Evolutionary conservation across 2,113 vertebrate genomes (phyloP).

Genomic region (Gymnarchus niloticus): DNA sequence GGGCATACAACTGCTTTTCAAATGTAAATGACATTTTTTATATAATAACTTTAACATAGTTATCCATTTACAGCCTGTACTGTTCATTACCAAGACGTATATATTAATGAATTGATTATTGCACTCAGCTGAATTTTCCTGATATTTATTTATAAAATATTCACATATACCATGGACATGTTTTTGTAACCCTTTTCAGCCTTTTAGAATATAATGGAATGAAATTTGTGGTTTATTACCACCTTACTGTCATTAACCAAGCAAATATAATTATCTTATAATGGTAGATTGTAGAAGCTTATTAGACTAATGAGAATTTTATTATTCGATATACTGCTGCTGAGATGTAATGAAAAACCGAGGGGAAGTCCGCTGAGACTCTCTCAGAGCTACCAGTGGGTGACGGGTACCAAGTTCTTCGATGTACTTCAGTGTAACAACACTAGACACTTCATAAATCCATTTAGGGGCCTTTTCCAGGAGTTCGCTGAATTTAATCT

Average conservation of each 20-base stretch:
- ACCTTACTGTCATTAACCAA: constrained; percentile 29
- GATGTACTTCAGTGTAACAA: too few relatives aligned
- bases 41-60: not conserved
- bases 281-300: constrained; percentile 37
- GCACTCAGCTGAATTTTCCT: not conserved
- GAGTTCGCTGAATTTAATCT: too few relatives aligned
- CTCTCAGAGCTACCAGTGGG: too few relatives aligned
- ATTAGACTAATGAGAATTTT: constrained; percentile 44
- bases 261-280: constrained; percentile 42
- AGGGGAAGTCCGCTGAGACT: not conserved
- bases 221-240: constrained; percentile 18
- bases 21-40: not conserved
- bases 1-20: not conserved
- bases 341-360: constrained; percentile 17
- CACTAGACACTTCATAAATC: too few relatives aligned
- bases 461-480: too few relatives aligned
- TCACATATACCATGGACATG: too few relatives aligned
- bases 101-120: not conserved
- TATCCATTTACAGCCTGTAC: not conserved
- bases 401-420: too few relatives aligned
- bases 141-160: not conserved
- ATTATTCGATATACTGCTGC: constrained; percentile 34
- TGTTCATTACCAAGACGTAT: not conserved
- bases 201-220: constrained; percentile 15
- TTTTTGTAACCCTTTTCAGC: not conserved